A percentile compares a stretch with the other conserved stretches of the same genome.
phyloP scores from a whole-genome alignment of 2,888 invertebrate species.

The Hypselothyrea guttata region DNA sequence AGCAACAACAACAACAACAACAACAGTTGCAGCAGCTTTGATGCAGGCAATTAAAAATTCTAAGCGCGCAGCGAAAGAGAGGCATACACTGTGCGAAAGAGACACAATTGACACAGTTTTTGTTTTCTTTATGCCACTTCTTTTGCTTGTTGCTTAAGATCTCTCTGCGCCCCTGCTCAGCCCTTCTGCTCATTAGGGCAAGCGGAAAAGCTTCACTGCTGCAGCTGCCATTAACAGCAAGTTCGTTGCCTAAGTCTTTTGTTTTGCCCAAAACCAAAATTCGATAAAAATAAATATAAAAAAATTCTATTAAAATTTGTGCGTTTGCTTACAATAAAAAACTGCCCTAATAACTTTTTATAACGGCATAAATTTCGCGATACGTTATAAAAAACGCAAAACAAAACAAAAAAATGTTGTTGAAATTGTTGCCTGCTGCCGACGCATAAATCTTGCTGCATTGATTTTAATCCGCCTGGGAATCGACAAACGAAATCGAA shows the following conservation, averaged over 20 bases:
- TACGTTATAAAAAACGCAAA: slow-evolving; percentile 10
- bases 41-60: slow-evolving; percentile 75
- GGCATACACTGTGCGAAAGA: slow-evolving; percentile 23
- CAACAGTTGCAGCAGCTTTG: slow-evolving; percentile 25
- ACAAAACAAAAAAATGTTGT: slow-evolving; percentile 7
- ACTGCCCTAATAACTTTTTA: slow-evolving; percentile 54
- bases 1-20: slow-evolving; percentile 15
- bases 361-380: slow-evolving; percentile 57
- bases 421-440: slow-evolving; percentile 36
- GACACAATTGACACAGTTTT: slow-evolving; percentile 60
- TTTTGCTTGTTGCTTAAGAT: slow-evolving; percentile 21
- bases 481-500: slow-evolving; percentile 43
- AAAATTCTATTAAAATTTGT: slow-evolving; percentile 12
- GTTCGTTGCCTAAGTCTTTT: slow-evolving; percentile 72
- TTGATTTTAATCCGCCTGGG: slow-evolving; percentile 75
- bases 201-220: slow-evolving; percentile 3
- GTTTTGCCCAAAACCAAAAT: slow-evolving; percentile 34
- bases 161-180: too few species aligned
- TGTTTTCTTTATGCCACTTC: slow-evolving; percentile 8
- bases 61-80: slow-evolving; percentile 54
- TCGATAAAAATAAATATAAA: not conserved
- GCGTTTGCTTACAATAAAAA: not conserved
- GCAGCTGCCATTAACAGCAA: slow-evolving; percentile 28
- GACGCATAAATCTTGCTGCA: slow-evolving; percentile 70
- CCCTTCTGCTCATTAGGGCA: too few species aligned